Evolutionary conservation across 2,113 vertebrate genomes (phyloP).

Genomic region (Lepisosteus oculatus): DNA sequence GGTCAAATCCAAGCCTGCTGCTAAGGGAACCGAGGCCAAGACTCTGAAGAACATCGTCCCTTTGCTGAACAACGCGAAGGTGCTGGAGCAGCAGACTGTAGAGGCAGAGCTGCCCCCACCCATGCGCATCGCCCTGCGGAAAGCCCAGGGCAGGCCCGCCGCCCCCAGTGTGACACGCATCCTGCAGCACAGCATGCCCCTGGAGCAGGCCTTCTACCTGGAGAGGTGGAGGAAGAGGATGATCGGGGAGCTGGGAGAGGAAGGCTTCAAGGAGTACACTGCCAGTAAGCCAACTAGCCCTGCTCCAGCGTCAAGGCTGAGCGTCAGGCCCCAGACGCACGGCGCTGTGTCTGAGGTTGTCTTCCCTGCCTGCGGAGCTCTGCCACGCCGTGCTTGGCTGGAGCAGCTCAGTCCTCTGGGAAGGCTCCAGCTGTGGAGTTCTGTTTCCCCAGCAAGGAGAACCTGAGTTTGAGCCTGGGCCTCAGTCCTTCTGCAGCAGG

Average conservation of each 20-base stretch:
- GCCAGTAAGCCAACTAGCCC: constrained; percentile 60
- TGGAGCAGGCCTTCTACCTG: constrained; percentile 77
- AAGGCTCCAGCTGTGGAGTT: no score
- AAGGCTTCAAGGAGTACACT: constrained; percentile 83
- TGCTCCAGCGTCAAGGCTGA: no score
- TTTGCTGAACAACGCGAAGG: constrained; percentile 62
- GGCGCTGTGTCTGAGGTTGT: no score
- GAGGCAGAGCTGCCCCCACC: constrained; percentile 45
- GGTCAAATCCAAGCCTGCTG: constrained; percentile 48
- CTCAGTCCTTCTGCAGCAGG: no score
- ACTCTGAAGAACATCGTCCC: constrained; percentile 60
- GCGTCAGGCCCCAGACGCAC: no score
- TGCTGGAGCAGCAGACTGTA: constrained; percentile 3
- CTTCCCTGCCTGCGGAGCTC: no score
- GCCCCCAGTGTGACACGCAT: constrained; percentile 82
- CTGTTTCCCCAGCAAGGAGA: no score
- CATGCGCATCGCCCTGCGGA: constrained; percentile 61
- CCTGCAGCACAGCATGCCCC: constrained; percentile 84
- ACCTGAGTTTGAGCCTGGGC: no score
- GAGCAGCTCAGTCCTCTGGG: no score
- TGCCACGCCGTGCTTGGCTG: no score
- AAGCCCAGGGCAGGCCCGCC: constrained; percentile 15
- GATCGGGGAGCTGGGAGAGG: constrained; percentile 81
- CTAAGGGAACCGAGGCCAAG: constrained; percentile 33
- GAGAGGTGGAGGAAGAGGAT: constrained; percentile 87